Evolutionary conservation across 2,797 vertebrate genomes (phyloP).

Genomic region (Clarias platycephalus): DNA sequence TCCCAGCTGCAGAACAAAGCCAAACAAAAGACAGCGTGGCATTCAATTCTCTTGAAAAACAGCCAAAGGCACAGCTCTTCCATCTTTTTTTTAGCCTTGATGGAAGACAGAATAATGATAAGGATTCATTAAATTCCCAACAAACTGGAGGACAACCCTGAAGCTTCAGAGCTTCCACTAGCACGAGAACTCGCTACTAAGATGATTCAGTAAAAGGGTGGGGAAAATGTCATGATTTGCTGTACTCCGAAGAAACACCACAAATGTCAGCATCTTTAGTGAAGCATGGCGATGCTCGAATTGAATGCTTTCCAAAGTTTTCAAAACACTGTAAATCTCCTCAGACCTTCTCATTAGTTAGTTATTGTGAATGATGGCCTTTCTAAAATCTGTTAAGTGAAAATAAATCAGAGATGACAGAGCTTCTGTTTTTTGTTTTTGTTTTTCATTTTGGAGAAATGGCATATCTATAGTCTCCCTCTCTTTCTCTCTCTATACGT

Average conservation of each 20-base stretch:
- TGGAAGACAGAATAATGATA: conserved; percentile 53
- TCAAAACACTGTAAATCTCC: conserved; percentile 17
- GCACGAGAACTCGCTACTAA: background rate
- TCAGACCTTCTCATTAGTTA: conserved; percentile 11
- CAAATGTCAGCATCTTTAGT: conserved; percentile 22
- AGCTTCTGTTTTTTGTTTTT: background rate
- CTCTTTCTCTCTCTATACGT: background rate
- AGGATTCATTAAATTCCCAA: conserved; percentile 46
- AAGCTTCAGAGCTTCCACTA: background rate
- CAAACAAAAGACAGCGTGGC: conserved; percentile 51
- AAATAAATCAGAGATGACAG: conserved; percentile 23
- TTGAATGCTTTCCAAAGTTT: conserved; percentile 3
- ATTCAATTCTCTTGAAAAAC: conserved; percentile 49
- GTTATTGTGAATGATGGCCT: conserved; percentile 26
- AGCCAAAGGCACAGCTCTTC: conserved; percentile 49
- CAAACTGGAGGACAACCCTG: conserved; percentile 22
- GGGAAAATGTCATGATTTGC: background rate
- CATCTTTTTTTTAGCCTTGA: conserved; percentile 33
- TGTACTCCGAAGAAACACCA: background rate
- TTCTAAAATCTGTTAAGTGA: conserved; percentile 4
- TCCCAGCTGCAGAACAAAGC: conserved; percentile 23
- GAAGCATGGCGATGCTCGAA: background rate
- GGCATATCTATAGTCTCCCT: background rate
- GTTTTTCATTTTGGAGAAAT: background rate
- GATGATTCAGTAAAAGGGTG: background rate